These are phyloP conservation scores for Drosophila pachea DNA, from an alignment of 1,140 invertebrate genomes.

Conservation along the genomic window DNA sequence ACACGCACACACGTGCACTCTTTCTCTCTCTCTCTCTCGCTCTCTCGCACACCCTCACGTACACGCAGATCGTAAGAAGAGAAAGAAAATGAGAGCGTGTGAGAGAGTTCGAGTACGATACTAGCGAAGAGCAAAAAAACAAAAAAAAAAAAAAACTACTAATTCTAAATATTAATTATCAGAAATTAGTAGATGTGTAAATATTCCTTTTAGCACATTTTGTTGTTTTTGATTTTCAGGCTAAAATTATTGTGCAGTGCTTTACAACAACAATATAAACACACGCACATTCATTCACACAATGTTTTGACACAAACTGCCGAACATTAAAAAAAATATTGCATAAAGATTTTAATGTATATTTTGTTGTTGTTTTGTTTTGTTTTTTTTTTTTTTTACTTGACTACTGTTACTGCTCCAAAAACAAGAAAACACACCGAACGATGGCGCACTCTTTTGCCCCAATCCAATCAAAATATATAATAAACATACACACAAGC, in stretches of 20 bases:
- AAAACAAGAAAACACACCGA: slow-evolving; percentile 46
- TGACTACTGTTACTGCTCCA: slow-evolving; percentile 29
- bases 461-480: slow-evolving; percentile 70
- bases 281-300: slow-evolving; percentile 5
- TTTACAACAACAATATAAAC: slow-evolving; percentile 35
- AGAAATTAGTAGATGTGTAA: slow-evolving; percentile 45
- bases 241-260: slow-evolving; percentile 41
- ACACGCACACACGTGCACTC: slow-evolving; percentile 14
- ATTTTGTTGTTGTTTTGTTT: slow-evolving; percentile 16
- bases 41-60: background rate
- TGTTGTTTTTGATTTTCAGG: slow-evolving; percentile 34
- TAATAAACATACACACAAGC: slow-evolving; percentile 61
- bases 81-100: slow-evolving; percentile 15
- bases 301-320: background rate
- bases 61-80: slow-evolving; percentile 28
- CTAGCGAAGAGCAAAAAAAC: slow-evolving; percentile 8
- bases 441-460: slow-evolving; percentile 57
- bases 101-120: slow-evolving; percentile 5
- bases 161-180: slow-evolving; percentile 41
- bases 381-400: slow-evolving; percentile 39
- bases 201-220: slow-evolving; percentile 64
- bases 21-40: too few species aligned
- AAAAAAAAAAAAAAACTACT: slow-evolving; percentile 25
- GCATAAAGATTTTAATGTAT: slow-evolving; percentile 42
- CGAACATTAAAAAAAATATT: slow-evolving; percentile 34